Conservation (phyloP, 92 coral and sea anemone species). For the Palythoa grandiflora region DNA sequence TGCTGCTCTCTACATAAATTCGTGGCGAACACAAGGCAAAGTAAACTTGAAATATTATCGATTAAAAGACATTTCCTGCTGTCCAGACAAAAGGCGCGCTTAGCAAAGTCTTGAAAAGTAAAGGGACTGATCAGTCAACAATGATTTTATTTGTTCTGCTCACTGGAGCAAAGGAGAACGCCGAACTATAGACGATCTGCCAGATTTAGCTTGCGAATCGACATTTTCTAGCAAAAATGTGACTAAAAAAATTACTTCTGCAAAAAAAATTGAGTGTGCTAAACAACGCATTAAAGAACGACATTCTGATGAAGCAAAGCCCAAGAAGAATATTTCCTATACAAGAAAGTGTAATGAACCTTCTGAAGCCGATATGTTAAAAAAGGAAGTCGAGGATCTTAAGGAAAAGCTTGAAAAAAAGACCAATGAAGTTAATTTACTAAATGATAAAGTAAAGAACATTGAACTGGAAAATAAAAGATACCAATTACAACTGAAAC, state of each 20-base stretch:
- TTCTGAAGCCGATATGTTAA: conserved; percentile 48
- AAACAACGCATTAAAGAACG: conserved; percentile 19
- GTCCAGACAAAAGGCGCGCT: conserved; percentile 59
- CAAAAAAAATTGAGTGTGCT: conserved; percentile 52
- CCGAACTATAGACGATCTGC: conserved; percentile 44
- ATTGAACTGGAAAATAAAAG: conserved; percentile 26
- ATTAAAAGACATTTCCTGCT: conserved; percentile 50
- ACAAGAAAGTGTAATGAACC: conserved; percentile 30
- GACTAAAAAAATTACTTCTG: conserved; percentile 51
- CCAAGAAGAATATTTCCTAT: conserved; percentile 47
- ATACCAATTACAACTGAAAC: neutral
- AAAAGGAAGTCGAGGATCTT: conserved; percentile 50
- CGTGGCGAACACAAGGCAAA: conserved; percentile 63
- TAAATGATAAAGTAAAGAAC: conserved; percentile 32
- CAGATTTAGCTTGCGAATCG: conserved; percentile 57
- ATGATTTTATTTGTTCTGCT: conserved; percentile 64
- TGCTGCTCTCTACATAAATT: conserved; percentile 61
- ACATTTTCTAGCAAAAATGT: conserved; percentile 43
- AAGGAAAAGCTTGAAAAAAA: conserved; percentile 44
- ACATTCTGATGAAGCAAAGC: conserved; percentile 1
- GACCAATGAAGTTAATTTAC: conserved; percentile 35
- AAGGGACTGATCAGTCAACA: conserved; percentile 55
- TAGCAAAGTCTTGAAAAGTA: conserved; percentile 58
- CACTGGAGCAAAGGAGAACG: conserved; percentile 68
- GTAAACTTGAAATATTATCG: conserved; percentile 48